phyloP scores from a whole-genome alignment of 2,888 invertebrate species.

The Clistopyga incitator region DNA sequence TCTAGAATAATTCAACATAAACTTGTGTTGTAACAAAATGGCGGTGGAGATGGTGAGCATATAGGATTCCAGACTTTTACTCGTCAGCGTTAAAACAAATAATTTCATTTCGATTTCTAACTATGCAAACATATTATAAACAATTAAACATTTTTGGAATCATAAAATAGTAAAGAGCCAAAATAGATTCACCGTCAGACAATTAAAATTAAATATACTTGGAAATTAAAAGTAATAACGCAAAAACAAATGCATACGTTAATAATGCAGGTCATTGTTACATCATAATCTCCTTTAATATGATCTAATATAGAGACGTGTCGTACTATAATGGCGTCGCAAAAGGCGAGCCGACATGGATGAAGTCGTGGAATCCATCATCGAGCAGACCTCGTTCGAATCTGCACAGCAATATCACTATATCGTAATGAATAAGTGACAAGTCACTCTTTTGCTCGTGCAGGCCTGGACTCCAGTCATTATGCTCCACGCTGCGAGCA shows the following conservation, averaged over 20 bases:
- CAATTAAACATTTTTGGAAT: too few relatives aligned
- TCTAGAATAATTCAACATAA: too few relatives aligned
- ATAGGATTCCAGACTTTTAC: too few relatives aligned
- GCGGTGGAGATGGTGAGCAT: too few relatives aligned
- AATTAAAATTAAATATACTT: not conserved
- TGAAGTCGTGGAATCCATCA: slow-evolving; percentile 55
- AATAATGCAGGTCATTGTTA: slow-evolving; percentile 11
- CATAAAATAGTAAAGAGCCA: too few relatives aligned
- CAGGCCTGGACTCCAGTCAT: slow-evolving; percentile 53
- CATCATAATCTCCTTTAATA: slow-evolving; percentile 2
- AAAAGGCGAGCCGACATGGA: slow-evolving; percentile 39
- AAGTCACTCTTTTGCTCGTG: slow-evolving; percentile 63
- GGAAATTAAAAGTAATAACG: not conserved
- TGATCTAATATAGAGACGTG: not conserved
- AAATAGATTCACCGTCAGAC: too few relatives aligned
- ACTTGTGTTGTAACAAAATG: too few relatives aligned
- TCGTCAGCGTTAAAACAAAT: too few relatives aligned
- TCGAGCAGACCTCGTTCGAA: slow-evolving; percentile 42
- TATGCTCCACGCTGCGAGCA: slow-evolving; percentile 42
- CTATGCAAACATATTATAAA: too few relatives aligned
- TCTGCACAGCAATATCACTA: slow-evolving; percentile 50
- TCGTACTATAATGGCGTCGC: slow-evolving; percentile 18
- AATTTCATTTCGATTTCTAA: too few relatives aligned
- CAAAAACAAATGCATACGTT: not conserved
- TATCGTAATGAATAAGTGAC: slow-evolving; percentile 66